Percentiles rank a stretch among this genome's conserved stretches.
These are phyloP conservation scores for Scarus forsteni DNA, from an alignment of 2,797 vertebrate species.

Conservation along the genomic window DNA sequence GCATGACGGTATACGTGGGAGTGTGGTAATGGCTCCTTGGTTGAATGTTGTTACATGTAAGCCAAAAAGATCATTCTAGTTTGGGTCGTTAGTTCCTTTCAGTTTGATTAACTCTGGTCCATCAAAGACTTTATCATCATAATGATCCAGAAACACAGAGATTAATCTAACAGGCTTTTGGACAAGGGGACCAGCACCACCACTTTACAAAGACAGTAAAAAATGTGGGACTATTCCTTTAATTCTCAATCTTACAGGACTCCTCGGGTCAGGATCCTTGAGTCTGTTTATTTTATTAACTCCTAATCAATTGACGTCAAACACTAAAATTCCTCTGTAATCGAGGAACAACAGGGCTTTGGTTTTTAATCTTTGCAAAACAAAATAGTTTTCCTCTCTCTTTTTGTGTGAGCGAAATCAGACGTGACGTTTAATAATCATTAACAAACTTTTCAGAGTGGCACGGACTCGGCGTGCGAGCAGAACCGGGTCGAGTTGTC, in stretches of 20 bases:
- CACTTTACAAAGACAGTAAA: background rate
- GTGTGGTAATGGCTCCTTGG: no score
- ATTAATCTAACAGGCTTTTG: no score
- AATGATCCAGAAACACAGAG: no score
- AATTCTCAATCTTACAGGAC: background rate
- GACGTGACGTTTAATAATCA: conserved; percentile 52
- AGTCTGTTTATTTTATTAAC: background rate
- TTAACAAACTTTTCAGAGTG: conserved; percentile 28
- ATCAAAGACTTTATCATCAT: no score
- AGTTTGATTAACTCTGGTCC: no score
- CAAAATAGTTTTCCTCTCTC: conserved; percentile 17
- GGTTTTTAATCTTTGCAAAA: background rate
- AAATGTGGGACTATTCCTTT: background rate
- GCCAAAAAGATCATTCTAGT: no score
- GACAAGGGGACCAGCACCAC: no score
- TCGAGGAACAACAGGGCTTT: background rate
- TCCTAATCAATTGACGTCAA: background rate
- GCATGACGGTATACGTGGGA: no score
- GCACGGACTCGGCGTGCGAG: conserved; percentile 24
- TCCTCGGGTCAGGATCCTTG: background rate
- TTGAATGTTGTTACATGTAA: no score
- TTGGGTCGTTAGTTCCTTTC: no score
- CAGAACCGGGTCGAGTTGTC: conserved; percentile 40
- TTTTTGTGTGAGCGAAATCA: conserved; percentile 40
- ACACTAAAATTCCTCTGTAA: background rate